A percentile compares a stretch with the other conserved stretches of the same genome.
Conservation (phyloP, 2,888 invertebrate species). For the Polyploca ridens region DNA sequence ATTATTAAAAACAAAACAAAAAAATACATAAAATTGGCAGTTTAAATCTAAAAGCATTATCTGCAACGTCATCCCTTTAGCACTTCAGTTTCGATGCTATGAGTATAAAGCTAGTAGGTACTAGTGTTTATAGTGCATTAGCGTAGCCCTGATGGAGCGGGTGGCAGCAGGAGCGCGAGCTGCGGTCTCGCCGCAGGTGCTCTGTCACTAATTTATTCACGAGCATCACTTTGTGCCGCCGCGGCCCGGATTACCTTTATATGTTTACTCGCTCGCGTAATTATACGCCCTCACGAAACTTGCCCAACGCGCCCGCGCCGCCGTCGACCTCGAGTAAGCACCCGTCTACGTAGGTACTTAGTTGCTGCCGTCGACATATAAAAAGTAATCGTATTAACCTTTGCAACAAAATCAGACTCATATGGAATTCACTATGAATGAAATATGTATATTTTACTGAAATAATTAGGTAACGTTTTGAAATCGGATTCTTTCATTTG, state of each 20-base stretch:
- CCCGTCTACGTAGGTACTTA: background rate
- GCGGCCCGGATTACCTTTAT: conserved; percentile 83
- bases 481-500: no score
- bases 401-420: no score
- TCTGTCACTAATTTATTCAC: conserved; percentile 77
- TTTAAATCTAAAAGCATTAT: background rate
- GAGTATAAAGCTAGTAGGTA: conserved; percentile 2
- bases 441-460: no score
- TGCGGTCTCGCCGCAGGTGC: conserved; percentile 77
- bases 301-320: conserved; percentile 37
- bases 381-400: no score
- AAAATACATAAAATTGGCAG: no score
- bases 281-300: conserved; percentile 82
- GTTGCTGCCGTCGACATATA: background rate
- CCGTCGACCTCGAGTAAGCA: background rate
- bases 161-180: conserved; percentile 33
- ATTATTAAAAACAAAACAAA: no score
- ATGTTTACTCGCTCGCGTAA: conserved; percentile 82
- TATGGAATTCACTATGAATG: background rate
- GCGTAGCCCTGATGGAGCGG: conserved; percentile 49
- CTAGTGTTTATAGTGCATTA: conserved; percentile 10
- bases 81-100: background rate
- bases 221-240: conserved; percentile 82
- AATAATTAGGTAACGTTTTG: background rate
- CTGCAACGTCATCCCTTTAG: background rate